Conservation (phyloP, 2,113 vertebrate species). For the Dipodomys spectabilis region DNA sequence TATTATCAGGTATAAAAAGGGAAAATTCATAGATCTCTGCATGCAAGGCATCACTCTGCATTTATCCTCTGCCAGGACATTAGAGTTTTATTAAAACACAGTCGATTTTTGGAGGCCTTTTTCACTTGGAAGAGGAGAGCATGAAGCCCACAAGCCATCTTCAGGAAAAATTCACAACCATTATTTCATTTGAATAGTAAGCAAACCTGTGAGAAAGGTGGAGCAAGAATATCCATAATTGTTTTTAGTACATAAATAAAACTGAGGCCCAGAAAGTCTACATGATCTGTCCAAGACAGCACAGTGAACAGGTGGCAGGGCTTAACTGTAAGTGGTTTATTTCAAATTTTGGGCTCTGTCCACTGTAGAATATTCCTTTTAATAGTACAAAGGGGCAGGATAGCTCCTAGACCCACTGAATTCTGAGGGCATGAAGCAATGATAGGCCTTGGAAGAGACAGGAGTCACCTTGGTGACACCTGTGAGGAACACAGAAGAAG, state of each 20-base stretch:
- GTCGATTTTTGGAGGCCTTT: not conserved
- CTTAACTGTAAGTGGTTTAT: not conserved
- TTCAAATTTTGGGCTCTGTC: not conserved
- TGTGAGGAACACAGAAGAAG: not conserved
- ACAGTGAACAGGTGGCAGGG: not conserved
- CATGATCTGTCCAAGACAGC: not conserved
- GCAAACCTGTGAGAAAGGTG: not conserved
- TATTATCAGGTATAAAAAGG: constrained; percentile 28
- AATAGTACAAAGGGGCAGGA: not conserved
- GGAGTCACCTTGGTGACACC: not conserved
- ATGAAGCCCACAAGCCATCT: not conserved
- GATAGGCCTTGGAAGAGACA: not conserved
- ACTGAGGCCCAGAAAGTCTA: constrained; percentile 1
- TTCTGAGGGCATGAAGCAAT: constrained; percentile 25
- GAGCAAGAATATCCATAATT: not conserved
- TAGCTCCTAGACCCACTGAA: not conserved
- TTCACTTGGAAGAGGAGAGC: not conserved
- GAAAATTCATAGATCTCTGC: constrained; percentile 38
- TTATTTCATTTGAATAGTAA: not conserved
- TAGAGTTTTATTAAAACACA: constrained; percentile 11
- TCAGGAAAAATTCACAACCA: not conserved
- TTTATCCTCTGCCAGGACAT: not conserved
- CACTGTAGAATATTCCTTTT: not conserved
- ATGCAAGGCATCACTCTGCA: not conserved
- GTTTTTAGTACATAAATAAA: not conserved